These are phyloP conservation scores for Ommatoiulus sabulosus DNA, from an alignment of 2,888 invertebrate genomes.

Conservation along the genomic window DNA sequence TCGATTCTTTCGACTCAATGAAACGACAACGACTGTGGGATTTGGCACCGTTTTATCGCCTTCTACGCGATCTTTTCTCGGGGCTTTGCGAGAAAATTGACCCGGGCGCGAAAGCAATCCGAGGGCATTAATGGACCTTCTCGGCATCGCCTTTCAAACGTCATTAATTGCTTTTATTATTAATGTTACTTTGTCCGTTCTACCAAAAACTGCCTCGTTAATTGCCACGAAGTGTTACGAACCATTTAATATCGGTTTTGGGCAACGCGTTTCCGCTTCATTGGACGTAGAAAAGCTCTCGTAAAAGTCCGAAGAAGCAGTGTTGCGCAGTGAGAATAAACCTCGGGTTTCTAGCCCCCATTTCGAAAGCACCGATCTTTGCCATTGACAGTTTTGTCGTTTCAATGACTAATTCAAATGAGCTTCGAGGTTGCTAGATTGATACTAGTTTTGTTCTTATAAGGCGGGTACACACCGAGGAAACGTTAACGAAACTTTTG, in stretches of 20 bases:
- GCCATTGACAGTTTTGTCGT: background rate
- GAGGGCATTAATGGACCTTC: background rate
- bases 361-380: background rate
- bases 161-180: background rate
- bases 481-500: too few relatives aligned
- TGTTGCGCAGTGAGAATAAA: background rate
- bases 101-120: background rate
- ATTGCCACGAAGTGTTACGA: background rate
- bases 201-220: background rate
- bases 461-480: too few relatives aligned
- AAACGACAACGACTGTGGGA: conserved; percentile 30
- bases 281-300: background rate
- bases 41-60: conserved; percentile 18
- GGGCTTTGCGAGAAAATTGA: background rate
- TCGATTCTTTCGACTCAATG: conserved; percentile 47
- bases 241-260: background rate
- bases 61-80: background rate
- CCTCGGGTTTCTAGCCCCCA: too few relatives aligned
- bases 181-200: conserved; percentile 7
- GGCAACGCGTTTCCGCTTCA: background rate
- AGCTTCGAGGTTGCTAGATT: too few relatives aligned
- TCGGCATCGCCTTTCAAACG: background rate
- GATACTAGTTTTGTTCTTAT: too few relatives aligned
- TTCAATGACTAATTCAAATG: background rate
- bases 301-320: too few relatives aligned